A percentile compares a stretch with the other conserved stretches of the same genome.
Evolutionary conservation across 2,797 vertebrate species (phyloP).

Genomic region (Pristis pectinata): DNA sequence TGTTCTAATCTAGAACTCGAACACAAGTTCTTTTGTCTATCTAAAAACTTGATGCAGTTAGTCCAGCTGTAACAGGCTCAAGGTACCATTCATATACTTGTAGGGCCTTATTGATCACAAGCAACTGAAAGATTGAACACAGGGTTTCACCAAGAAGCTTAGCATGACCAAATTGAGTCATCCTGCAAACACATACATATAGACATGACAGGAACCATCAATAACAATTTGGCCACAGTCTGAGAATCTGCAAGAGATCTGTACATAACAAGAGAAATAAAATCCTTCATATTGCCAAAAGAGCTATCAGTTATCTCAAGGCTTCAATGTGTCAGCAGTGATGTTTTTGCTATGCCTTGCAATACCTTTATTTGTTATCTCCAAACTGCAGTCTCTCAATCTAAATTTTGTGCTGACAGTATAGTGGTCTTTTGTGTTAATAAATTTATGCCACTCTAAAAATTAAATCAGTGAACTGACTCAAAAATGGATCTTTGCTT

Average conservation of each 20-base stretch:
- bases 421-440: slow-evolving; percentile 41
- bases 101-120: slow-evolving; percentile 3
- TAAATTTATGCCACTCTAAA: slow-evolving; percentile 45
- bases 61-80: slow-evolving; percentile 42
- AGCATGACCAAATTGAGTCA: slow-evolving; percentile 50
- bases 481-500: slow-evolving; percentile 7
- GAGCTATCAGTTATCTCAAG: slow-evolving; percentile 51
- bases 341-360: slow-evolving; percentile 44
- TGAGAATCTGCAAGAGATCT: slow-evolving; percentile 45
- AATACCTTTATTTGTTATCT: slow-evolving; percentile 45
- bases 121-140: not conserved
- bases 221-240: slow-evolving; percentile 52
- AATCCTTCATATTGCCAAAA: slow-evolving; percentile 48
- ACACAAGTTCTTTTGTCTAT: slow-evolving; percentile 55
- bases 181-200: slow-evolving; percentile 43
- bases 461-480: not conserved
- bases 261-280: slow-evolving; percentile 34
- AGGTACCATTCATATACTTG: not conserved
- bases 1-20: slow-evolving; percentile 39
- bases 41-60: slow-evolving; percentile 50
- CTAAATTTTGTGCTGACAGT: slow-evolving; percentile 45
- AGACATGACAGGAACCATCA: slow-evolving; percentile 53
- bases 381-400: slow-evolving; percentile 47
- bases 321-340: slow-evolving; percentile 47
- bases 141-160: slow-evolving; percentile 37